Evolutionary conservation across 2,888 invertebrate genomes (phyloP).

Genomic region (Elgonia sp.): DNA sequence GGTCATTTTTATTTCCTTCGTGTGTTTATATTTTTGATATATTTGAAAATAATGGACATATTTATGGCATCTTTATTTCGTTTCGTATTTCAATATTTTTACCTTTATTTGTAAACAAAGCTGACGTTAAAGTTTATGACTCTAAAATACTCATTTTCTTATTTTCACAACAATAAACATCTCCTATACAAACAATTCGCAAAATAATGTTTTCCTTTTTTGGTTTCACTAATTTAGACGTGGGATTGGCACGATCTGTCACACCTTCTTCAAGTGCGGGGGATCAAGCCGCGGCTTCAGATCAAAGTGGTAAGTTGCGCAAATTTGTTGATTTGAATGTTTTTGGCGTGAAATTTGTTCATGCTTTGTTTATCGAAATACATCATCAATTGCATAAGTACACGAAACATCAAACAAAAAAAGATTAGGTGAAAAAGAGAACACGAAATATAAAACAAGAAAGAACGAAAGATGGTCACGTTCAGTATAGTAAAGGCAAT

Average conservation of each 20-base stretch:
- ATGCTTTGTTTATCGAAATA: conserved; percentile 18
- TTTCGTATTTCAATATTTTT: too few species aligned
- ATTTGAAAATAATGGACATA: too few species aligned
- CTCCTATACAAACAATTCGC: neutral
- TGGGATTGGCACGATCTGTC: conserved; percentile 82
- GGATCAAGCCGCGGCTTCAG: conserved; percentile 82
- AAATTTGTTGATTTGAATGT: neutral
- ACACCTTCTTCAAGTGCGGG: conserved; percentile 83
- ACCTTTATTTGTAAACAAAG: too few species aligned
- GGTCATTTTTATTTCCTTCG: too few species aligned
- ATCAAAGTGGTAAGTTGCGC: conserved; percentile 83
- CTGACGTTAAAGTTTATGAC: too few species aligned
- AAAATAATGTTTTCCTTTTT: conserved; percentile 24
- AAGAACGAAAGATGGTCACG: conserved; percentile 8
- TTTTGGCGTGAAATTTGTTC: conserved; percentile 32
- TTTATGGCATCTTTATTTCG: too few species aligned
- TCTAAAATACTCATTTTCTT: too few species aligned
- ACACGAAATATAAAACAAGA: neutral
- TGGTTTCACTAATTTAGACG: conserved; percentile 79
- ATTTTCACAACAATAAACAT: neutral
- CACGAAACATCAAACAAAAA: neutral
- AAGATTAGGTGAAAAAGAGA: neutral
- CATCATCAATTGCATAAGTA: conserved; percentile 41
- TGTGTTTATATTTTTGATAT: too few species aligned
- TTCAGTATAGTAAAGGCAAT: neutral